Base-by-base conservation (phyloP, 2,888 invertebrate species). In the Tachystola acroxantha region DNA sequence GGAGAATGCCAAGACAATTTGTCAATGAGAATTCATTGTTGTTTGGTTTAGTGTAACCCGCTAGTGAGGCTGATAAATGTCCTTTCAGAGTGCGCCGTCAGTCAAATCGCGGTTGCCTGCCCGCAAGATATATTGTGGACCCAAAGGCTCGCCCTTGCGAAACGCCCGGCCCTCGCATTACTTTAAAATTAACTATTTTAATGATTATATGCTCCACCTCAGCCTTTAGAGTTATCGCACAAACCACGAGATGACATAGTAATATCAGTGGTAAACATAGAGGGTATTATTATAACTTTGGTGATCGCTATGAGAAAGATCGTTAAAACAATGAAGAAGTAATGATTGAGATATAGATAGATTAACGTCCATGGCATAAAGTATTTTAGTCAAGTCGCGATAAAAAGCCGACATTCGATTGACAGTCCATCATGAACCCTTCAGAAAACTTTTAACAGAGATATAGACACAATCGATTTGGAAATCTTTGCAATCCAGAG, bases 21-120 rank as follows among this genome's bases (percentile, higher is more conserved):
- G 81, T 82, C 82, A 84, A 86, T 86, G 79, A 78, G 76, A 78
- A 85, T 84, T 81, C 84, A 84, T 82, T 82, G 85, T 80, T 84
- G 82, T 84, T 85, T 82, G 82, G 81, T 82, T 80, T 79, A 80
- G 75, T 75, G 81, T 79, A 79, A 77, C 81, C 81, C 80, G 70
- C 80, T 81, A 79, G 80, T 79, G 84, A 82, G 80, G 69, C 82
- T 82, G 85, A 86, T 84, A 80, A 84, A 85, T 86, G 82, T 80
- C 82, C 85, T 78, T 80, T 86, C 84, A 82, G 78, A 75, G 79
- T 66, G 66, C 74, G 78, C 80, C 81, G 85, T 85, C 85, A 84
- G 78, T 84, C 85, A 85, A 84, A 82, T 78, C 80, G 85, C 80
- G 84, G 85, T 82, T 82, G 82, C 81, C 78, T 79, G 80, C 74